phyloP scores from a whole-genome alignment of 2,888 invertebrate genomes.

The Ptilodon capucinus region DNA sequence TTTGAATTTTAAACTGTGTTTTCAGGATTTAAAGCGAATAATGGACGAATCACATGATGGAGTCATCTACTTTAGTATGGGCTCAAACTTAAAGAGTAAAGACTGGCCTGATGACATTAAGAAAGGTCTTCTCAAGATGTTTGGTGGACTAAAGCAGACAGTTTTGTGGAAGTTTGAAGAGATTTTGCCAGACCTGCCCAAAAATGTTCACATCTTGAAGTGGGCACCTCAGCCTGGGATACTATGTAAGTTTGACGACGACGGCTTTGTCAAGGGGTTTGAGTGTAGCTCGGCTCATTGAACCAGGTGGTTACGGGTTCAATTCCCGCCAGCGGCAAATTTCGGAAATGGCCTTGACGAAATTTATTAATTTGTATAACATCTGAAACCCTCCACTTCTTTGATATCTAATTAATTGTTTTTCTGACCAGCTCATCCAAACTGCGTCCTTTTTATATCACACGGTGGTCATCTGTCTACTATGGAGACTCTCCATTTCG shows the following conservation, averaged over 20 bases:
- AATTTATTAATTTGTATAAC: too few relatives aligned
- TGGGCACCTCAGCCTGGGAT: constrained; percentile 62
- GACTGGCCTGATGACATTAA: constrained; percentile 43
- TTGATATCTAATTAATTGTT: background rate
- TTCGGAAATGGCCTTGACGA: too few relatives aligned
- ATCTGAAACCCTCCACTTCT: too few relatives aligned
- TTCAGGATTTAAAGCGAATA: constrained; percentile 51
- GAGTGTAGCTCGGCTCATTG: too few relatives aligned
- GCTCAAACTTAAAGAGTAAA: constrained; percentile 53
- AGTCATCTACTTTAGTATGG: constrained; percentile 66
- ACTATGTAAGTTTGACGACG: constrained; percentile 38
- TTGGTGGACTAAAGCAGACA: constrained; percentile 60
- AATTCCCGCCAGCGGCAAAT: too few relatives aligned
- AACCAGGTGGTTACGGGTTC: too few relatives aligned
- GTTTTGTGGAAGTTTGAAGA: constrained; percentile 74
- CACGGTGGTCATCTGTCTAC: constrained; percentile 66
- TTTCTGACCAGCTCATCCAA: constrained; percentile 62
- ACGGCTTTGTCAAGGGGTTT: too few relatives aligned
- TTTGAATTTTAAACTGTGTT: background rate
- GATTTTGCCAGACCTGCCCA: constrained; percentile 45
- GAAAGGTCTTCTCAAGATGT: constrained; percentile 47
- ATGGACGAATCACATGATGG: constrained; percentile 56
- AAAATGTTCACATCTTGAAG: constrained; percentile 62
- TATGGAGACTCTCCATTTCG: constrained; percentile 55
- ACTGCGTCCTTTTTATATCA: constrained; percentile 60